These are phyloP conservation scores for Bicyclus anynana DNA, from an alignment of 1,140 invertebrate genomes.

Conservation along the genomic window DNA sequence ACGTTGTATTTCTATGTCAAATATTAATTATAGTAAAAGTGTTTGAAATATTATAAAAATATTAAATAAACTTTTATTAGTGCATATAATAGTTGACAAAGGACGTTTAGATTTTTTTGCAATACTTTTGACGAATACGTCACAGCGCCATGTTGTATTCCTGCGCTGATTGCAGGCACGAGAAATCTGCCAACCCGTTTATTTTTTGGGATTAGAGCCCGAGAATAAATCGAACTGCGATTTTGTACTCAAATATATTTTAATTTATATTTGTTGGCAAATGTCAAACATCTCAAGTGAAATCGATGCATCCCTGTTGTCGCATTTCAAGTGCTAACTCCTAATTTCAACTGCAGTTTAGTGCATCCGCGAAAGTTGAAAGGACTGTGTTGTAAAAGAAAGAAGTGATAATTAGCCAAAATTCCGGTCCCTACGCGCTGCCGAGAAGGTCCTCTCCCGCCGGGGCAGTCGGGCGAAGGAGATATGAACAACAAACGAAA, in stretches of 20 bases:
- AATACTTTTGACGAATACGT: conserved; percentile 73
- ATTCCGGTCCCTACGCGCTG: conserved; percentile 81
- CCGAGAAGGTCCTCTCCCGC: conserved; percentile 78
- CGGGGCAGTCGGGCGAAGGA: conserved; percentile 76
- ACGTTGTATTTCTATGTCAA: conserved; percentile 12
- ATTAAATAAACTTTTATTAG: conserved; percentile 14
- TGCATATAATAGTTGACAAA: conserved; percentile 9
- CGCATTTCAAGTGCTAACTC: conserved; percentile 69
- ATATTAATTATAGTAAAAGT: conserved; percentile 23
- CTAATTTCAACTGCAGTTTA: conserved; percentile 75
- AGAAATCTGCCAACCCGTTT: conserved; percentile 77
- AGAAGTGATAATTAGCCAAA: conserved; percentile 78
- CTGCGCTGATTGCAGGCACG: conserved; percentile 77
- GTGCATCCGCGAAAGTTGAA: conserved; percentile 78
- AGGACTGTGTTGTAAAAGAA: conserved; percentile 77
- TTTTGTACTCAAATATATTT: conserved; percentile 77
- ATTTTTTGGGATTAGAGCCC: conserved; percentile 75
- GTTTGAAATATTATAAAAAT: conserved; percentile 33
- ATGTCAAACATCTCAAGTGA: conserved; percentile 70
- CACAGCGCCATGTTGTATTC: conserved; percentile 78
- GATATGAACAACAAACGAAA: conserved; percentile 79
- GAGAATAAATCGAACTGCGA: conserved; percentile 74
- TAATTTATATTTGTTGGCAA: conserved; percentile 76
- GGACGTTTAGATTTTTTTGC: conserved; percentile 50
- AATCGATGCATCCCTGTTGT: conserved; percentile 71